Percentiles rank a stretch among this genome's conserved stretches.
Evolutionary conservation across 2,888 invertebrate species (phyloP).

Genomic region (Tanaodytes sp.): DNA sequence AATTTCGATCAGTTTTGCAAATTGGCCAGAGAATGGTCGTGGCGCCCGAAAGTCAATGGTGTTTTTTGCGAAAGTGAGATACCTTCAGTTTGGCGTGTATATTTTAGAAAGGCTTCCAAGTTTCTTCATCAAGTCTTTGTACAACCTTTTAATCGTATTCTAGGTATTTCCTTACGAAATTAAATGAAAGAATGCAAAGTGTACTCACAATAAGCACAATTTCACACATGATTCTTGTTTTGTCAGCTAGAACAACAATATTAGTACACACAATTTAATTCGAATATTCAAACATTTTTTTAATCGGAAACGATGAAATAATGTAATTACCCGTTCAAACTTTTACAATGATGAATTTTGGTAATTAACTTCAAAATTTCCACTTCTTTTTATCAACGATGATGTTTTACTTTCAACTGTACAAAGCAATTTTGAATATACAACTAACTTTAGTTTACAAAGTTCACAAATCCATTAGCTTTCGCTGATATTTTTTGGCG

Average conservation of each 20-base stretch:
- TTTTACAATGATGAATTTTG: too few species aligned
- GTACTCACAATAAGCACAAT: conserved; percentile 15
- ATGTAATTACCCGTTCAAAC: too few species aligned
- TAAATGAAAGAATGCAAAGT: conserved; percentile 9
- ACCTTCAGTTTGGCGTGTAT: conserved; percentile 71
- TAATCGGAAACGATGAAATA: too few species aligned
- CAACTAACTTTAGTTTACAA: too few species aligned
- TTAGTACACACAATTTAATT: too few species aligned
- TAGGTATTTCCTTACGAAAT: conserved; percentile 65
- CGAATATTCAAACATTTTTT: too few species aligned
- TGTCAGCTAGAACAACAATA: too few species aligned
- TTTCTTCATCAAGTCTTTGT: conserved; percentile 70
- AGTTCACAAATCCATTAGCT: conserved; percentile 5
- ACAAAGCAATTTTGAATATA: too few species aligned
- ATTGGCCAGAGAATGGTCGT: conserved; percentile 83
- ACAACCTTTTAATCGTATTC: conserved; percentile 69
- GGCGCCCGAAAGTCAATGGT: conserved; percentile 71
- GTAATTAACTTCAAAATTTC: too few species aligned
- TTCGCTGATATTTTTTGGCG: conserved; percentile 12
- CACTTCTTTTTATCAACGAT: too few species aligned
- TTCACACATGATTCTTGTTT: too few species aligned
- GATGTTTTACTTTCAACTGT: too few species aligned
- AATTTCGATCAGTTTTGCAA: conserved; percentile 89
- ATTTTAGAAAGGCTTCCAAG: conserved; percentile 70
- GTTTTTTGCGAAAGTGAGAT: conserved; percentile 72